Conservation (phyloP, 2,797 vertebrate genomes). For the Arctocebus calabarensis region DNA sequence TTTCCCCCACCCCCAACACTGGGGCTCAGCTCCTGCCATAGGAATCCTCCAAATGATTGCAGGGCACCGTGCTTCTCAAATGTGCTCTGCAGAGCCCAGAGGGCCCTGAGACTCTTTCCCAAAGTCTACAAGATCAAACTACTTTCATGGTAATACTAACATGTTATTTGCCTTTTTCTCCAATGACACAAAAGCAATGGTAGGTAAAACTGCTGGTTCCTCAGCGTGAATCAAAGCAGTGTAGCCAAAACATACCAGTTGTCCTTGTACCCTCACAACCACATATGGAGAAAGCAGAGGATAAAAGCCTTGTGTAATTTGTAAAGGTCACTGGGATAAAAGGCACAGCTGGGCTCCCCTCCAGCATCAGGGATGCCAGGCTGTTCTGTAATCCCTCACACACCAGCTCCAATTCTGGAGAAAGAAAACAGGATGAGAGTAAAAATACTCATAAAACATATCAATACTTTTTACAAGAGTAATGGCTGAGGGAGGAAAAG, state of each 20-base stretch:
- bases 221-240: not conserved
- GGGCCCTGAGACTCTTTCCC: not conserved
- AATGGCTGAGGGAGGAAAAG: not conserved
- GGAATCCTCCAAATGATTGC: not conserved
- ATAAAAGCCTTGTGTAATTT: not conserved
- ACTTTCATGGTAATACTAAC: not conserved
- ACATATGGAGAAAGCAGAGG: not conserved
- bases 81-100: not conserved
- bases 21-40: no score
- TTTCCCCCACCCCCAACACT: not conserved
- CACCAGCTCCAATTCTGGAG: not conserved
- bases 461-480: not conserved
- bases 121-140: not conserved
- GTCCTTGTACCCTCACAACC: not conserved
- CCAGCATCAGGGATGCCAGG: rapidly evolving
- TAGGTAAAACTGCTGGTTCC: not conserved
- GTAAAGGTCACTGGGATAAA: not conserved
- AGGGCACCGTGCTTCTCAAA: not conserved
- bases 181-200: not conserved
- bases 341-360: not conserved
- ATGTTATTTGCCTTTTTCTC: not conserved
- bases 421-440: not conserved
- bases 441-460: not conserved
- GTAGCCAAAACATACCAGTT: not conserved
- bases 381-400: not conserved